Conservation (phyloP, 2,888 invertebrate genomes). For the Patella pellucida region DNA sequence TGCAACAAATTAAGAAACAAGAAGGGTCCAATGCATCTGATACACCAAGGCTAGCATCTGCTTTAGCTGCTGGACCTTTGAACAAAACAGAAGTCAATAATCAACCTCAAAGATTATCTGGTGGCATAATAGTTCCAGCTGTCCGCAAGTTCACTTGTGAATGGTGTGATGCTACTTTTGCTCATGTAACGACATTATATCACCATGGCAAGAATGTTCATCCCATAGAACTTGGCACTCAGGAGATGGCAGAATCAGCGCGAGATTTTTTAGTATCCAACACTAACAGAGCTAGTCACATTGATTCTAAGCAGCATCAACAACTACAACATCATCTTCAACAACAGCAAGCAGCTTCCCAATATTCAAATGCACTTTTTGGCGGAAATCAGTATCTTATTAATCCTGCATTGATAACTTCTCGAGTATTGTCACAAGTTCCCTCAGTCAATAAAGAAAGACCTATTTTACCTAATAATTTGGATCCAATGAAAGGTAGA, state of each 20-base stretch:
- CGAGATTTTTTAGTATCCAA: constrained; percentile 10
- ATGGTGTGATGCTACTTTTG: constrained; percentile 62
- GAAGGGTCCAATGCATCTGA: constrained; percentile 21
- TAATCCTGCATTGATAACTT: constrained; percentile 1
- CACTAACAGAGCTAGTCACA: constrained; percentile 28
- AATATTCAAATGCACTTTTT: too few species aligned
- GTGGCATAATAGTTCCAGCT: neutral
- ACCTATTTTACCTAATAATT: neutral
- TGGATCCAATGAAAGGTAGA: constrained; percentile 37
- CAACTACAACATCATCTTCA: constrained; percentile 23
- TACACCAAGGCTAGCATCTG: constrained; percentile 26
- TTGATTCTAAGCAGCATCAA: constrained; percentile 30
- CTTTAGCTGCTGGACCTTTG: constrained; percentile 22
- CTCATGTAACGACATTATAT: constrained; percentile 59
- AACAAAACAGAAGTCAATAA: constrained; percentile 5
- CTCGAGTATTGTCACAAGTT: neutral
- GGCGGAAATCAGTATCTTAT: neutral
- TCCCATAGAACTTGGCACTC: constrained; percentile 54
- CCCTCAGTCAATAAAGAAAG: constrained; percentile 5
- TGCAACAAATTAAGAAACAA: constrained; percentile 29
- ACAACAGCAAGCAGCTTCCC: too few species aligned
- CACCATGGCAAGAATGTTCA: constrained; percentile 59
- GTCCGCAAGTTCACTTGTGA: constrained; percentile 51
- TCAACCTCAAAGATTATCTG: constrained; percentile 11
- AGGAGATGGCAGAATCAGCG: constrained; percentile 44